Base-by-base conservation (phyloP, 2,797 vertebrate species). In the Myotis daubentonii region DNA sequence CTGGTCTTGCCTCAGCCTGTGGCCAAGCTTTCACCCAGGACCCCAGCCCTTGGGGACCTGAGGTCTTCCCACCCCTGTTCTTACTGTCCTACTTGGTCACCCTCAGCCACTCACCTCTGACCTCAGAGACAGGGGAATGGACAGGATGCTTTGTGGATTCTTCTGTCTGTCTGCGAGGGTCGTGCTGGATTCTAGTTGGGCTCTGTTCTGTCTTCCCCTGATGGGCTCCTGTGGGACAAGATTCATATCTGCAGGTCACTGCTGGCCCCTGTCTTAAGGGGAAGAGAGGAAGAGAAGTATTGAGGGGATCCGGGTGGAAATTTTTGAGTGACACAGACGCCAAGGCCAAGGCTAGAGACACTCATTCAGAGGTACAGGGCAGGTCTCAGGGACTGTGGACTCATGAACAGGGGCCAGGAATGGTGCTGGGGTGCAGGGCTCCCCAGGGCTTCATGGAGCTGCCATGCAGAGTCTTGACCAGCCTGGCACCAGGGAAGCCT, bases 251-350 rank as follows among this genome's bases (percentile, higher is more conserved):
- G 15, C 3, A 2, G 8, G 12, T 23, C 11, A 4, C 10, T n/a
- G 8, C 9, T 16, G 8, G 28, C 0, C 17, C 8, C 0, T 1
- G 11, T 62, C 4, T 28, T 3, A 47, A 7, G 19, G n/a, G 3
- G 2, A 44, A 41, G 9, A 22, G 5, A 8, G 62, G 1, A 8
- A 8, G 17, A 66, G 62, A 3, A n/a, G 3, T 6, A 7, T 15
- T 1, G 6, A n/a, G 30, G 62, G 16, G 6, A 33, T 1, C 3
- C 1, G 0, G 1, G 1, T 7, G 30, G 1, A n/a, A 2, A n/a
- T 65, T n/a, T 6, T 16, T 0, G 1, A 3, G 16, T n/a, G 62
- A 19, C 62, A 15, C 19, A 53, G 19, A 8, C 6, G 8, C 0
- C 53, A 19, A 19, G 53, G 53, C 17, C 41, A 33, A 66, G 15